phyloP scores from a whole-genome alignment of 1,140 invertebrate genomes.

The Cryptotermes secundus region DNA sequence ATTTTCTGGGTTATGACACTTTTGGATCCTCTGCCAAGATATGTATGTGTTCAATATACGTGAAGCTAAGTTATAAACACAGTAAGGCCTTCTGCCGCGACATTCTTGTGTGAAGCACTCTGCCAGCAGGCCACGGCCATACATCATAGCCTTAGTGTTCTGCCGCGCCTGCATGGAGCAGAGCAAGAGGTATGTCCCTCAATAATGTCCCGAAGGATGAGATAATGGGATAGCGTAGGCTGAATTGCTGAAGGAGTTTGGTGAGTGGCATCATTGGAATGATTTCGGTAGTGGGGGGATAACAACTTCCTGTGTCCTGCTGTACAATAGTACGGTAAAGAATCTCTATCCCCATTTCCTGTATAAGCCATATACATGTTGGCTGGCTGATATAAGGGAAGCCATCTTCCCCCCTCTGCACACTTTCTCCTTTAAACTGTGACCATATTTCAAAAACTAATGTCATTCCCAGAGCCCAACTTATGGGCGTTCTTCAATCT shows the following conservation, averaged over 20 bases:
- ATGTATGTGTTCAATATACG: too few relatives aligned
- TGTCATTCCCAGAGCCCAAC: not conserved
- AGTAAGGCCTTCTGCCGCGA: too few relatives aligned
- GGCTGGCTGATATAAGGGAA: not conserved
- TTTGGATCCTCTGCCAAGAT: too few relatives aligned
- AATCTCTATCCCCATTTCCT: too few relatives aligned
- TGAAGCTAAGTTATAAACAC: too few relatives aligned
- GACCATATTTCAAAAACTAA: conserved; percentile 20
- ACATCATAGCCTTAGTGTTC: not conserved
- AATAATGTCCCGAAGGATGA: not conserved
- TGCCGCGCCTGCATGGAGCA: not conserved
- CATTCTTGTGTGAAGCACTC: too few relatives aligned
- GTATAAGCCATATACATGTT: not conserved
- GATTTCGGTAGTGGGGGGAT: not conserved
- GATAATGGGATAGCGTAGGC: not conserved
- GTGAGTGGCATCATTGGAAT: not conserved
- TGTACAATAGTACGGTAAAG: not conserved
- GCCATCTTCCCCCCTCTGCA: not conserved
- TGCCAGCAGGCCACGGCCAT: not conserved
- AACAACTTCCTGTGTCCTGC: not conserved
- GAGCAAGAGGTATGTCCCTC: not conserved
- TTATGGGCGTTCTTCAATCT: not conserved
- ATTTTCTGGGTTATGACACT: too few relatives aligned
- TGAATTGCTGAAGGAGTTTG: not conserved
- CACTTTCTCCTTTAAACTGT: not conserved